These are phyloP conservation scores for Panagrolaimus sp. DNA, from an alignment of 1,140 invertebrate genomes.

Conservation along the genomic window DNA sequence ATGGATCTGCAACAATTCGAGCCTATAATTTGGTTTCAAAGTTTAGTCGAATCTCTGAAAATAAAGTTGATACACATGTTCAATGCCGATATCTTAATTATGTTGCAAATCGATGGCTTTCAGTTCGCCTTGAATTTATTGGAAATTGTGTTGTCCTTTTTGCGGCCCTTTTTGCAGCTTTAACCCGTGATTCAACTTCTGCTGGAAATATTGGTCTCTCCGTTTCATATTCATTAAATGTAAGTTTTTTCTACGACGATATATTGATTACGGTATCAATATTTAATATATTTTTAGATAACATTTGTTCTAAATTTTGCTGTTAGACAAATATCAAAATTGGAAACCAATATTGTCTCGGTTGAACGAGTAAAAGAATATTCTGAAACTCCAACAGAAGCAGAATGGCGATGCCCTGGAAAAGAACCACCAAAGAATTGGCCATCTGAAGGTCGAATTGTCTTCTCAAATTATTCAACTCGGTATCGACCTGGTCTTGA, in stretches of 20 bases:
- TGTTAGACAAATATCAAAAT: slow-evolving; percentile 89
- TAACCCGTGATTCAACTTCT: slow-evolving; percentile 51
- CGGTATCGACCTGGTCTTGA: slow-evolving; percentile 67
- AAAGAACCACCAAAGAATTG: slow-evolving; percentile 53
- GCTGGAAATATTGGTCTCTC: slow-evolving; percentile 61
- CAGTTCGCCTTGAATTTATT: slow-evolving; percentile 64
- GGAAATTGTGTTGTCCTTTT: slow-evolving; percentile 65
- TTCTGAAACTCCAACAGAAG: slow-evolving; percentile 70
- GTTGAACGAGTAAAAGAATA: slow-evolving; percentile 96
- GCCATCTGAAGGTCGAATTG: slow-evolving; percentile 61
- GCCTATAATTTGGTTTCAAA: slow-evolving; percentile 63
- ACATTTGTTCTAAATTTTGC: slow-evolving; percentile 71
- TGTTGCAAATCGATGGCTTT: slow-evolving; percentile 62
- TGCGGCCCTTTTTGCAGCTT: slow-evolving; percentile 63
- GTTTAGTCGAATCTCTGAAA: slow-evolving; percentile 63
- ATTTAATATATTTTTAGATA: slow-evolving; percentile 61
- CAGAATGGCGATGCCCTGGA: slow-evolving; percentile 24
- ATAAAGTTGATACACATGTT: slow-evolving; percentile 63
- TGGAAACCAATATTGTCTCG: slow-evolving; percentile 90
- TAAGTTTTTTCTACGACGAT: slow-evolving; percentile 30
- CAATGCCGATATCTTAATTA: slow-evolving; percentile 57
- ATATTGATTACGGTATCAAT: not conserved
- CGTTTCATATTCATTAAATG: slow-evolving; percentile 61
- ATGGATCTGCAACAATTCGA: slow-evolving; percentile 63
- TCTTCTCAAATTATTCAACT: slow-evolving; percentile 60